These are phyloP conservation scores for Camponotus floridanus DNA, from an alignment of 1,140 invertebrate genomes.

Conservation along the genomic window DNA sequence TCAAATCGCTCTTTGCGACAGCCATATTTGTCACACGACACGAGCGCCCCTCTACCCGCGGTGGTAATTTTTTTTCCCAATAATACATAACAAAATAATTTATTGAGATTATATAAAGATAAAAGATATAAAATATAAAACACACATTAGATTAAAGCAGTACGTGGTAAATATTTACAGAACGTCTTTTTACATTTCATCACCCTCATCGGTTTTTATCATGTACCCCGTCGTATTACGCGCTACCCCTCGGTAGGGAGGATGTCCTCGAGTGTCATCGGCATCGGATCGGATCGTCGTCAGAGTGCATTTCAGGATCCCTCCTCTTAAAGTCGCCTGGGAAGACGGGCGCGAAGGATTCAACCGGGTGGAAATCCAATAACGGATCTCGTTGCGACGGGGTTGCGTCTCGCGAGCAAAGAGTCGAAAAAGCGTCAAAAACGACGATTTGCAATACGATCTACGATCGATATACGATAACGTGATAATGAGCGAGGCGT, in stretches of 20 bases:
- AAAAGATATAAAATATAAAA: background rate
- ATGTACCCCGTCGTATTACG: constrained; percentile 30
- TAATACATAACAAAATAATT: too few species aligned
- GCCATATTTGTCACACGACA: too few species aligned
- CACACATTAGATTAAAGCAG: background rate
- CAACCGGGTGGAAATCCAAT: constrained; percentile 74
- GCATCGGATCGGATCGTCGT: constrained; percentile 60
- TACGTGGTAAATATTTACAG: background rate
- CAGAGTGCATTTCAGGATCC: constrained; percentile 54
- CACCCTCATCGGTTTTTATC: constrained; percentile 30
- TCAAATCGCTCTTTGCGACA: too few species aligned
- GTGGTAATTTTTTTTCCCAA: too few species aligned
- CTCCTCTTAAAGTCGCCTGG: constrained; percentile 57
- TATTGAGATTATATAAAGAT: too few species aligned
- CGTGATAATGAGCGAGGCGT: constrained; percentile 40
- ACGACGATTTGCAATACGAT: constrained; percentile 12
- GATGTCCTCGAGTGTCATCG: constrained; percentile 51
- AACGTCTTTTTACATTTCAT: constrained; percentile 15
- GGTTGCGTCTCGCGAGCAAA: constrained; percentile 26
- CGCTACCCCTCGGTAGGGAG: constrained; percentile 6
- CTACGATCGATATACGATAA: background rate
- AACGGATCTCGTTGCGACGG: constrained; percentile 59
- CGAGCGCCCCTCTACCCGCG: too few species aligned
- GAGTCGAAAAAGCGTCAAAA: constrained; percentile 19
- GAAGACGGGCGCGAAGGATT: constrained; percentile 57